phyloP scores from a whole-genome alignment of 2,797 vertebrate species.

The Tadarida brasiliensis region DNA sequence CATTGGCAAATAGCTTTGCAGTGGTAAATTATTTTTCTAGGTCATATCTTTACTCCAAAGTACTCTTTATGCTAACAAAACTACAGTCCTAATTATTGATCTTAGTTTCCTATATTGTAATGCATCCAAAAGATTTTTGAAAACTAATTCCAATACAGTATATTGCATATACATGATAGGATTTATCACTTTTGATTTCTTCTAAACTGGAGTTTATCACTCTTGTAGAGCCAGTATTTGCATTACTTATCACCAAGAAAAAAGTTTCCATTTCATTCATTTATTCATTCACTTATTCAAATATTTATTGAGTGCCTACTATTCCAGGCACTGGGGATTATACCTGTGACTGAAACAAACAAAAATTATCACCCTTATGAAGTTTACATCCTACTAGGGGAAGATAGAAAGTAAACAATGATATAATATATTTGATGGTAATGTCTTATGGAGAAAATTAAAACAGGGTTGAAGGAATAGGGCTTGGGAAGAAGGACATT shows the following conservation, averaged over 20 bases:
- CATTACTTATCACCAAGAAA: constrained; percentile 1
- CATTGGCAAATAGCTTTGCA: constrained; percentile 14
- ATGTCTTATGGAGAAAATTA: not conserved
- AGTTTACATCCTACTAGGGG: not conserved
- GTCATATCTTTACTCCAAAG: not conserved
- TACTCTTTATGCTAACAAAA: not conserved
- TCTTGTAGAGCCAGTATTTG: not conserved
- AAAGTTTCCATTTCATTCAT: not conserved
- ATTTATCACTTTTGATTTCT: constrained; percentile 23
- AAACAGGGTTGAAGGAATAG: not conserved
- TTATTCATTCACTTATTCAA: not conserved
- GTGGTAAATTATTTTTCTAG: constrained; percentile 37
- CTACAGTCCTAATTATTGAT: not conserved
- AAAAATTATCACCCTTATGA: not conserved
- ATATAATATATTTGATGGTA: not conserved
- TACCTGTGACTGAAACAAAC: constrained; percentile 12
- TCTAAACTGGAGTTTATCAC: constrained; percentile 33
- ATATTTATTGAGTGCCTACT: not conserved
- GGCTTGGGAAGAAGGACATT: not conserved
- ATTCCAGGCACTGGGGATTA: not conserved
- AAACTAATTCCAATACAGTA: constrained; percentile 21
- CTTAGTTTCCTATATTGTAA: constrained; percentile 24
- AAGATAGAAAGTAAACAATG: not conserved
- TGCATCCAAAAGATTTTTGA: constrained; percentile 34
- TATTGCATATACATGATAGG: not conserved